phyloP scores from a whole-genome alignment of 1,140 invertebrate genomes.

The Scaptomyza pallida region DNA sequence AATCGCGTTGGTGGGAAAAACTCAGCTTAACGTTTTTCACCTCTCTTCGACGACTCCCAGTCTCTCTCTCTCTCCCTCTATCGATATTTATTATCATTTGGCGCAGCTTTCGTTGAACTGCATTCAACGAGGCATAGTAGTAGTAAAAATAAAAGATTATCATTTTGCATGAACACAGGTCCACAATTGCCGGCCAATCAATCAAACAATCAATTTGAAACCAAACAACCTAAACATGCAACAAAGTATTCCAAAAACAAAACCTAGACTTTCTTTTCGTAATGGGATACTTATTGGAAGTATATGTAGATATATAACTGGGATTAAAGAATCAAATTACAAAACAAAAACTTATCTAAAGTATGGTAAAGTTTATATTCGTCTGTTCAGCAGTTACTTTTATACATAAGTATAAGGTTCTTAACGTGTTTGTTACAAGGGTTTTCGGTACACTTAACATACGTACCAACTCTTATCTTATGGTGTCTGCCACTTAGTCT shows the following conservation, averaged over 20 bases:
- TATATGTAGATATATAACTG: neutral
- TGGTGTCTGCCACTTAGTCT: too few species aligned
- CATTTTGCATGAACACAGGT: slow-evolving; percentile 37
- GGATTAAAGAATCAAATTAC: too few species aligned
- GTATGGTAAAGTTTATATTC: too few species aligned
- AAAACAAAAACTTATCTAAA: too few species aligned
- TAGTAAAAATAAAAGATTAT: slow-evolving; percentile 21
- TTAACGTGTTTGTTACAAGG: too few species aligned
- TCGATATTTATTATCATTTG: slow-evolving; percentile 53
- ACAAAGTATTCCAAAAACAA: neutral
- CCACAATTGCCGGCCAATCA: slow-evolving; percentile 27
- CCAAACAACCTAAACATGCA: neutral
- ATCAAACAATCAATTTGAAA: slow-evolving; percentile 35
- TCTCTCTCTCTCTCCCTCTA: neutral
- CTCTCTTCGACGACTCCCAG: slow-evolving; percentile 13
- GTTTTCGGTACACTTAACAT: too few species aligned
- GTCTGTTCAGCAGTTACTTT: too few species aligned
- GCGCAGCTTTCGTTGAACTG: slow-evolving; percentile 26
- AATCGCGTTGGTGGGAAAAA: slow-evolving; percentile 78
- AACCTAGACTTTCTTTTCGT: neutral
- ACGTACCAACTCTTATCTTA: too few species aligned
- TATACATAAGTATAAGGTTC: too few species aligned
- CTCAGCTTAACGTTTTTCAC: slow-evolving; percentile 65
- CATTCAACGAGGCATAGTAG: neutral
- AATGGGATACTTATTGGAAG: neutral